Base-by-base conservation (phyloP, 2,888 invertebrate genomes). In the Altica lythri region DNA sequence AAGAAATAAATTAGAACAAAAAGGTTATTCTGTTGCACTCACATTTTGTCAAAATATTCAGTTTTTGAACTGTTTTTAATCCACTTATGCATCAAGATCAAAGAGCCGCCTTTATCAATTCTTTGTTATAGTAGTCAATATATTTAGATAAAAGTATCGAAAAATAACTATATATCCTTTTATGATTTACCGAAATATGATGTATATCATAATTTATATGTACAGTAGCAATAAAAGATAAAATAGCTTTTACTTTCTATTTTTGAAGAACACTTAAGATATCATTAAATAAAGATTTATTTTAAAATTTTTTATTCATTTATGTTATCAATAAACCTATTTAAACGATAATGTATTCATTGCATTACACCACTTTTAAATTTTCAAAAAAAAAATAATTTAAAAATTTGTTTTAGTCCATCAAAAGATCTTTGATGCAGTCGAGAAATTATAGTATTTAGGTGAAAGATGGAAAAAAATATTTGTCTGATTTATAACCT, bases 41-140 rank as follows among this genome's bases (percentile, higher is more conserved):
- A n/a, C n/a, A n/a, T n/a, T n/a, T n/a, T n/a, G 42, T 42, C 42
- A 42, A 42, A 25, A 42, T 42, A 42, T 42, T 27, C 14, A 42
- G 42, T 25, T n/a, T n/a, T n/a, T n/a, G n/a, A n/a, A n/a, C n/a
- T n/a, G n/a, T n/a, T n/a, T n/a, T n/a, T n/a, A n/a, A n/a, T n/a
- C n/a, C n/a, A n/a, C n/a, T n/a, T n/a, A n/a, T n/a, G n/a, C n/a
- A 30, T 25, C 19, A 13, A 40, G 22, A 22, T 40, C 13, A 50
- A 22, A 49, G 49, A 13, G 9, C 57, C 57, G 53, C 29, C 27
- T 57, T n/a, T 63, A 64, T 64, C 62, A 62, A 59, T 64, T 58
- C 59, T 55, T 60, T 63, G 63, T 62, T 58, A 62, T 61, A 57
- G 64, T 64, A 64, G 64, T 64, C 63, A 64, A 64, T 60, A 63